These are phyloP conservation scores for Antheraea assamensis DNA, from an alignment of 2,888 invertebrate species.

Conservation along the genomic window DNA sequence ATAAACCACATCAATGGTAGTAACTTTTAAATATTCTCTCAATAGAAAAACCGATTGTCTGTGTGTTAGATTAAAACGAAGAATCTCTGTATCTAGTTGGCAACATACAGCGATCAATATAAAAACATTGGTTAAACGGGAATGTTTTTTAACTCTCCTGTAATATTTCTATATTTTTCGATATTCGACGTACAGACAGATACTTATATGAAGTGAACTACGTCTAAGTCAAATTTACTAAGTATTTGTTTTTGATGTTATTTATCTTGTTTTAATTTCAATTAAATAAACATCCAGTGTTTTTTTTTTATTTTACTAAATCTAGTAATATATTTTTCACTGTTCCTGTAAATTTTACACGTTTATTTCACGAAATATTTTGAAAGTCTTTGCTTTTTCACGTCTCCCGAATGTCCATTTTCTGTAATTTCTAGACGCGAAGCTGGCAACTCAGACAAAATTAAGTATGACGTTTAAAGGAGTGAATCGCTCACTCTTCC, in stretches of 20 bases:
- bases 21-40: background rate
- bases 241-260: background rate
- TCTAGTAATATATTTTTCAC: background rate
- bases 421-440: background rate
- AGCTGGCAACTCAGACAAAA: background rate
- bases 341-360: background rate
- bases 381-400: background rate
- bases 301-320: no score
- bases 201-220: no score
- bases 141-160: background rate
- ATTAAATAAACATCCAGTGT: no score
- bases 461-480: background rate
- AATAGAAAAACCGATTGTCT: background rate
- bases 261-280: no score
- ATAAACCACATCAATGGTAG: background rate
- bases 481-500: constrained; percentile 32
- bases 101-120: background rate
- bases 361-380: background rate
- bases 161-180: no score
- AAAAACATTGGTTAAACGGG: background rate
- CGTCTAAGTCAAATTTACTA: background rate
- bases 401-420: background rate
- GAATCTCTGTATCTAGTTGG: no score
- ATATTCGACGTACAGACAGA: no score
- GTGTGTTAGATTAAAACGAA: background rate